phyloP scores from a whole-genome alignment of 2,888 invertebrate genomes.

The Hartigia nigra region DNA sequence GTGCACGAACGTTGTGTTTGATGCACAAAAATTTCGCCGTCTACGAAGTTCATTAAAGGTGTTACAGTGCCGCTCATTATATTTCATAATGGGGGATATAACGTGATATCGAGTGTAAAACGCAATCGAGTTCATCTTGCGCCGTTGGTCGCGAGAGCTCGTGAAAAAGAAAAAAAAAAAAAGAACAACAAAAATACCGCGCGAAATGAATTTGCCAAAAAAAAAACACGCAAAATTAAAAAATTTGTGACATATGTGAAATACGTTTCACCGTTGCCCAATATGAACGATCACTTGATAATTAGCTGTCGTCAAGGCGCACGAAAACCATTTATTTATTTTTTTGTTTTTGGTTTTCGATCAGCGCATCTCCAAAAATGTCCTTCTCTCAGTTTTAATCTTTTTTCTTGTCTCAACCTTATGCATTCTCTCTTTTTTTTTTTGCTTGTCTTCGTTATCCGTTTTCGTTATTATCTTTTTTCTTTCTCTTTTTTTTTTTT shows the following conservation, averaged over 20 bases:
- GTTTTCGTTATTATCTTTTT: background rate
- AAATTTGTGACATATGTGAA: background rate
- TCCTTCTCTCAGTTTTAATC: conserved; percentile 8
- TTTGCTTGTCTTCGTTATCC: background rate
- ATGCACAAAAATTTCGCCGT: background rate
- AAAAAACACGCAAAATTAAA: conserved; percentile 10
- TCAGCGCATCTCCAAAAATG: conserved; percentile 16
- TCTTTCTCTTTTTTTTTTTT: background rate
- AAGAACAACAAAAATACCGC: background rate
- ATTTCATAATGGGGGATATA: background rate
- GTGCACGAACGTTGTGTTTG: background rate
- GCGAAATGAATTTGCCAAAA: background rate
- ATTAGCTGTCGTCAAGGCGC: conserved; percentile 29
- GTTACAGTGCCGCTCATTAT: background rate
- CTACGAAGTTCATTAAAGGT: background rate
- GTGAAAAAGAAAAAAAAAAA: no score
- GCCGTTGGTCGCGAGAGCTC: background rate
- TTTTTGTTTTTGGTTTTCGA: conserved; percentile 33
- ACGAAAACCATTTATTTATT: conserved; percentile 42
- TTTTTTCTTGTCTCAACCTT: background rate
- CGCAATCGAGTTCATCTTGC: background rate
- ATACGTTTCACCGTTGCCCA: conserved; percentile 7
- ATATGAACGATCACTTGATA: conserved; percentile 21
- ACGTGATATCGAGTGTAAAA: background rate
- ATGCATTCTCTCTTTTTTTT: background rate